A percentile compares a stretch with the other conserved stretches of the same genome.
phyloP scores from a whole-genome alignment of 2,113 vertebrate species.

The Regulus satrapa region DNA sequence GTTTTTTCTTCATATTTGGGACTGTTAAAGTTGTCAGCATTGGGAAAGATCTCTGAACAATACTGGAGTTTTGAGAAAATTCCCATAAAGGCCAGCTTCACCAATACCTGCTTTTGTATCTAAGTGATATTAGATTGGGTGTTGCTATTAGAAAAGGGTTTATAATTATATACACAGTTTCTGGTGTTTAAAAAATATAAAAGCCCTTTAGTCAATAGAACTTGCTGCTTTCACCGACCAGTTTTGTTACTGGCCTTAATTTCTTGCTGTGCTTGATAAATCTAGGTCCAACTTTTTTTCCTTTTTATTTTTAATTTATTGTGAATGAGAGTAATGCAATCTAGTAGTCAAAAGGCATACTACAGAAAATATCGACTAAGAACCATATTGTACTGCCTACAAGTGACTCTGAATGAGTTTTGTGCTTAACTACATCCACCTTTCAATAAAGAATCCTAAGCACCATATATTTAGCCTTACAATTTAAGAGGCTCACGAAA shows the following conservation, averaged over 20 bases:
- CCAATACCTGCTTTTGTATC: not conserved
- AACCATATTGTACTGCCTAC: not conserved
- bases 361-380: not conserved
- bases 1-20: not conserved
- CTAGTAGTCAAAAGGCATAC: not conserved
- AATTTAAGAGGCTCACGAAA: slow-evolving; percentile 22
- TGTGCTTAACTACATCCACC: not conserved
- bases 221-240: not conserved
- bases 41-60: not conserved
- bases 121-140: not conserved
- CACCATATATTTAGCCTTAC: not conserved
- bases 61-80: not conserved
- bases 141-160: not conserved
- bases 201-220: not conserved
- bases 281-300: not conserved
- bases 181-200: not conserved
- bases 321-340: not conserved
- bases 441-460: slow-evolving; percentile 28
- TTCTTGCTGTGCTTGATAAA: not conserved
- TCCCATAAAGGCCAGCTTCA: not conserved
- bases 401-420: slow-evolving; percentile 19
- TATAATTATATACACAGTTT: not conserved
- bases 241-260: not conserved
- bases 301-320: not conserved
- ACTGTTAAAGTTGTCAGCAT: not conserved